Conservation (phyloP, 2,888 invertebrate genomes). For the Chaitophorus viminalis region DNA sequence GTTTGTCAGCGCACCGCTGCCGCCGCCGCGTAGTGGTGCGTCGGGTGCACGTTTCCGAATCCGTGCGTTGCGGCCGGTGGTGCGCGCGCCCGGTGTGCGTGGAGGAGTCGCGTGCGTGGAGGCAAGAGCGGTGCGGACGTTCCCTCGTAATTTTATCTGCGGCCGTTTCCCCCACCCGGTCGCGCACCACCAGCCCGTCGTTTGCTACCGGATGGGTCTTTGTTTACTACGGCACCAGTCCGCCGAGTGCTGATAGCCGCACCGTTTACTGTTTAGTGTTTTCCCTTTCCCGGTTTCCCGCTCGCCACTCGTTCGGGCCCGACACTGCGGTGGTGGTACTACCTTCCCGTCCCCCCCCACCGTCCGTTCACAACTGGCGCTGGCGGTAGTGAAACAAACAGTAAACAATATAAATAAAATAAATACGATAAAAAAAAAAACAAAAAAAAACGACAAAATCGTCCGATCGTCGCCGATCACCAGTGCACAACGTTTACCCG, state of each 20-base stretch:
- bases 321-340: background rate
- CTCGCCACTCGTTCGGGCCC: background rate
- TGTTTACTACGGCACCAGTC: slow-evolving; percentile 27
- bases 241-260: background rate
- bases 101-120: background rate
- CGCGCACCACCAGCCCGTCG: background rate
- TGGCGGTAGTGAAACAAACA: background rate
- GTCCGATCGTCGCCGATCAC: too few species aligned
- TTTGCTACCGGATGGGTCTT: slow-evolving; percentile 23
- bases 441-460: background rate
- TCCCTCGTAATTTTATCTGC: slow-evolving; percentile 38
- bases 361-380: background rate
- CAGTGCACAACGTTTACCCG: too few species aligned
- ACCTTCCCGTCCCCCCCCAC: background rate
- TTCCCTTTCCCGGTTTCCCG: background rate
- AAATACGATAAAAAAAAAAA: too few species aligned
- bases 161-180: background rate
- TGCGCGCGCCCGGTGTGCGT: background rate
- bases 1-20: too few species aligned
- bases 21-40: background rate
- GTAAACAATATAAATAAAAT: background rate
- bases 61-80: background rate
- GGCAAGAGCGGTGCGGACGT: background rate
- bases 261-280: background rate
- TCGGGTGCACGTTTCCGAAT: background rate